Conservation (phyloP, 2,888 invertebrate species). For the Campoplex capitator region DNA sequence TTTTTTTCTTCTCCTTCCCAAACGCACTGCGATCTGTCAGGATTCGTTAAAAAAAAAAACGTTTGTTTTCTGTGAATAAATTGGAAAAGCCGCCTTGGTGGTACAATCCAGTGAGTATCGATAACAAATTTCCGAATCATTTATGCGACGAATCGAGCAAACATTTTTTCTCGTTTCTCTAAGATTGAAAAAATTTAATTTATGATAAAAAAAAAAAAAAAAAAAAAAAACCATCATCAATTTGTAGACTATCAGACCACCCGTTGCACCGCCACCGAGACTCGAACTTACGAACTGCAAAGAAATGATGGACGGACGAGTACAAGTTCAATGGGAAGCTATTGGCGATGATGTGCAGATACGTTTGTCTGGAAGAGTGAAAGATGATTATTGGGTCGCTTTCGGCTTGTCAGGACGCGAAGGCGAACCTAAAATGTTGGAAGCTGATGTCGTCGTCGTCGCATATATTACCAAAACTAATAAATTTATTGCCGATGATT, state of each 20-base stretch:
- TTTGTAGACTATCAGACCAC: conserved; percentile 91
- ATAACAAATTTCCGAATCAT: not conserved
- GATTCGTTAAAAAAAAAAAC: conserved; percentile 6
- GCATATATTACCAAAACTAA: conserved; percentile 88
- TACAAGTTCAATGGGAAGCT: conserved; percentile 95
- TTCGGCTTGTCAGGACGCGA: conserved; percentile 94
- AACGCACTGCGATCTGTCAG: not conserved
- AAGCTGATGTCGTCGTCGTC: conserved; percentile 94
- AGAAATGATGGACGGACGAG: conserved; percentile 92
- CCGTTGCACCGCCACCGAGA: conserved; percentile 85
- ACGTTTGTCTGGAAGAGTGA: conserved; percentile 91
- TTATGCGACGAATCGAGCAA: not conserved
- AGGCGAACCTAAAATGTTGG: conserved; percentile 91
- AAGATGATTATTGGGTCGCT: conserved; percentile 94
- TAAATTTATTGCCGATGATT: conserved; percentile 92
- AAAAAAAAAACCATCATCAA: not conserved
- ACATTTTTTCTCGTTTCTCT: not conserved
- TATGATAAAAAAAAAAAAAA: not conserved
- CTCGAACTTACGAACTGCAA: conserved; percentile 90
- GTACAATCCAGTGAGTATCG: conserved; percentile 95
- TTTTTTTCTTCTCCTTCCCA: not conserved
- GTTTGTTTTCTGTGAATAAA: conserved; percentile 37
- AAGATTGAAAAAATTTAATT: not conserved
- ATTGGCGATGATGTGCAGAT: conserved; percentile 91
- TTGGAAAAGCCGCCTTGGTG: conserved; percentile 93